phyloP scores from a whole-genome alignment of 2,888 invertebrate species.

The Neria commutata region DNA sequence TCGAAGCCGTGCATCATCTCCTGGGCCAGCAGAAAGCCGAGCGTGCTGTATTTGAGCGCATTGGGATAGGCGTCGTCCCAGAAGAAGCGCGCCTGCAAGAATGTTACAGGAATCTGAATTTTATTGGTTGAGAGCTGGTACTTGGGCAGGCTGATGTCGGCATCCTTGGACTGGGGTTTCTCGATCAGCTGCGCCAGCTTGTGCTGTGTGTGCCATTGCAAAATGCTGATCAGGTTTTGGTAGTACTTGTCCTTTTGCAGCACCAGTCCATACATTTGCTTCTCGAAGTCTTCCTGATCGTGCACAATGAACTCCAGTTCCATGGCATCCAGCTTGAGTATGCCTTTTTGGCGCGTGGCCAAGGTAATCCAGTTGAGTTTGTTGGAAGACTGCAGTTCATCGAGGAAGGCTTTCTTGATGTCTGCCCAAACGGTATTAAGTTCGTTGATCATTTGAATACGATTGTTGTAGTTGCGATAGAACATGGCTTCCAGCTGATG shows the following conservation, averaged over 20 bases:
- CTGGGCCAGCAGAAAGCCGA: conserved; percentile 52
- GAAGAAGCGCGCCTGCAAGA: conserved; percentile 54
- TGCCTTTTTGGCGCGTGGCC: conserved; percentile 48
- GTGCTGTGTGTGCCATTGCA: conserved; percentile 47
- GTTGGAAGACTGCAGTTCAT: conserved; percentile 45
- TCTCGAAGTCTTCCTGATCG: conserved; percentile 36
- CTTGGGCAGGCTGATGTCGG: conserved; percentile 40
- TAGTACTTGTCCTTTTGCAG: conserved; percentile 44
- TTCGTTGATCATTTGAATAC: conserved; percentile 52
- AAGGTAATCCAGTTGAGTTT: conserved; percentile 46
- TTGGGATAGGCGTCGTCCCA: conserved; percentile 54
- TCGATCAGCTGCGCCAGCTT: conserved; percentile 39
- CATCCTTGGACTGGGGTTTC: conserved; percentile 40
- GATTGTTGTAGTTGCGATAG: conserved; percentile 50
- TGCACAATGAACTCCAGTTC: conserved; percentile 43
- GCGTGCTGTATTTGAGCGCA: conserved; percentile 49
- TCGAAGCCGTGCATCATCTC: conserved; percentile 57
- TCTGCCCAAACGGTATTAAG: conserved; percentile 54
- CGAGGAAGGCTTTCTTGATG: conserved; percentile 47
- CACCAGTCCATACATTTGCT: conserved; percentile 39
- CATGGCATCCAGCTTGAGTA: conserved; percentile 46
- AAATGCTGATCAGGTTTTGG: conserved; percentile 42
- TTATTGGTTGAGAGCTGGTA: conserved; percentile 47
- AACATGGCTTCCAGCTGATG: conserved; percentile 54
- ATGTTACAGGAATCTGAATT: conserved; percentile 49